These are phyloP conservation scores for Erynnis tages DNA, from an alignment of 2,888 invertebrate genomes.

Conservation along the genomic window DNA sequence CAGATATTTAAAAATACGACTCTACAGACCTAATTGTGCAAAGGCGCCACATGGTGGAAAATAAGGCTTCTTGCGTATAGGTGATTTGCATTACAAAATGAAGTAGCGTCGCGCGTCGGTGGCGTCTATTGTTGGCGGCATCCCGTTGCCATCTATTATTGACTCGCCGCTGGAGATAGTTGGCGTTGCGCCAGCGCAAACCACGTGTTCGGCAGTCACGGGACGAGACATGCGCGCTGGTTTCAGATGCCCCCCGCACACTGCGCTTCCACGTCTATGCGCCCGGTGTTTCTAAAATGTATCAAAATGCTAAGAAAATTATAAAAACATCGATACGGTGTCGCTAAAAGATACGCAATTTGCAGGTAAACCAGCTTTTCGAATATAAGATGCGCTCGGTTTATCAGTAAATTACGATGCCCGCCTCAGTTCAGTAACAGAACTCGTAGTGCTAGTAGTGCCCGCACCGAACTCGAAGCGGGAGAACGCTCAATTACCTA, in stretches of 20 bases:
- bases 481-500: conserved; percentile 5
- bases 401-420: neutral
- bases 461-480: neutral
- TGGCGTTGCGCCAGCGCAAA: conserved; percentile 72
- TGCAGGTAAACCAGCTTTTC: neutral
- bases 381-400: neutral
- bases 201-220: conserved; percentile 77
- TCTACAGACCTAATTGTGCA: neutral
- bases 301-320: neutral
- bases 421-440: neutral
- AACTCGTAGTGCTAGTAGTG: neutral
- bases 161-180: conserved; percentile 80
- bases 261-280: conserved; percentile 35
- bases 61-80: conserved; percentile 13
- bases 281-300: conserved; percentile 7
- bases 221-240: conserved; percentile 59
- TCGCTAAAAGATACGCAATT: neutral
- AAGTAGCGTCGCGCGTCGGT: conserved; percentile 36
- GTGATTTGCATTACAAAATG: conserved; percentile 23
- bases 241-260: conserved; percentile 45
- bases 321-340: neutral
- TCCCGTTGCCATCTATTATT: conserved; percentile 79
- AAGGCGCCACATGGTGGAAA: conserved; percentile 6
- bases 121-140: conserved; percentile 81
- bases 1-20: too few species aligned